Percentiles rank a stretch among this genome's conserved stretches.
These are phyloP conservation scores for Schizopygopsis malacanthus DNA, from an alignment of 2,797 vertebrate species.

Conservation along the genomic window DNA sequence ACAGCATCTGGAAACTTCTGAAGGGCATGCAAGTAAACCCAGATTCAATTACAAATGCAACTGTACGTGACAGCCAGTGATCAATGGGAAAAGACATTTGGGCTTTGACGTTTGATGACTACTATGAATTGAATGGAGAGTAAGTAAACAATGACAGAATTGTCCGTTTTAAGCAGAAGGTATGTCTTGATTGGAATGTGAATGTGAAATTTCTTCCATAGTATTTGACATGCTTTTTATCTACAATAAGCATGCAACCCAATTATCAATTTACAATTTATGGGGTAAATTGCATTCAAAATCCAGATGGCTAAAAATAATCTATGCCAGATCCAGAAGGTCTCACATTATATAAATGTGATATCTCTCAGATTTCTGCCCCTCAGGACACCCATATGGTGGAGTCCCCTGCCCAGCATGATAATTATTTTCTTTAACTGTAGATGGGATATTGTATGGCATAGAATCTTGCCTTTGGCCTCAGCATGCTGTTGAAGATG, in stretches of 20 bases:
- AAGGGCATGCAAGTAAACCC: background rate
- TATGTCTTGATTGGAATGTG: background rate
- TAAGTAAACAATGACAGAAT: background rate
- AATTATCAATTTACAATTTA: background rate
- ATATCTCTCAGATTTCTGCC: slow-evolving; percentile 46
- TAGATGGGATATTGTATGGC: slow-evolving; percentile 37
- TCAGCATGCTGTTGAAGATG: slow-evolving; percentile 47
- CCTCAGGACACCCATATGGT: slow-evolving; percentile 35
- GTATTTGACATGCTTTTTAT: background rate
- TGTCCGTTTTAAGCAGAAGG: background rate
- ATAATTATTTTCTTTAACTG: slow-evolving; percentile 48
- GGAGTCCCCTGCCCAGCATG: slow-evolving; percentile 36
- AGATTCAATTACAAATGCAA: background rate
- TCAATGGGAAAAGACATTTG: background rate
- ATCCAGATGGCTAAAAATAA: background rate
- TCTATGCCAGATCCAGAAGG: slow-evolving; percentile 53
- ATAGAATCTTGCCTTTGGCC: slow-evolving; percentile 40
- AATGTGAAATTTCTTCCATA: background rate
- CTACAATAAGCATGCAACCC: background rate
- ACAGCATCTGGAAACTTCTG: background rate
- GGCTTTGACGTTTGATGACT: background rate
- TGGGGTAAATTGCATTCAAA: slow-evolving; percentile 25
- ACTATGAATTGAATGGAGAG: background rate
- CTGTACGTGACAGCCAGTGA: background rate
- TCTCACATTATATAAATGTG: slow-evolving; percentile 66